Percentiles rank a stretch among this genome's conserved stretches.
Conservation (phyloP, 2,888 invertebrate species). For the Agrotis exclamationis region DNA sequence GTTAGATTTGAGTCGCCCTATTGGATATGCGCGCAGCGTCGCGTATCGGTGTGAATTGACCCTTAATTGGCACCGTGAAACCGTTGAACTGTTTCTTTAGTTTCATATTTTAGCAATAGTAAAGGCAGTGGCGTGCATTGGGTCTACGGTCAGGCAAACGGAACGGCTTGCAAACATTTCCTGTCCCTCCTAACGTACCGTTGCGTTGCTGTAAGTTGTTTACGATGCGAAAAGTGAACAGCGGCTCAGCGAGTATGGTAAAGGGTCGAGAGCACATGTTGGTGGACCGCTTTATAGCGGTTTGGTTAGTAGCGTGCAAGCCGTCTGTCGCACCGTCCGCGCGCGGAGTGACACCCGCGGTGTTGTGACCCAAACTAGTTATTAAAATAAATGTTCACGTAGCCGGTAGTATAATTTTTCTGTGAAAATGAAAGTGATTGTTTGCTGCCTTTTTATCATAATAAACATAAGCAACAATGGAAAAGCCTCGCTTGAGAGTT, state of each 20-base stretch:
- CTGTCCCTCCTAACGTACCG: constrained; percentile 44
- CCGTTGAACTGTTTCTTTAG: constrained; percentile 19
- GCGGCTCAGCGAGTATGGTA: constrained; percentile 41
- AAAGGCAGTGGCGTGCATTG: constrained; percentile 17
- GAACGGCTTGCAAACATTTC: constrained; percentile 54
- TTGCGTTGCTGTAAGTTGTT: constrained; percentile 8
- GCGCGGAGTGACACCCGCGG: constrained; percentile 26
- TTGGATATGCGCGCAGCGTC: no score
- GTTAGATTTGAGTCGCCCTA: no score
- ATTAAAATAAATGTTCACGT: constrained; percentile 22
- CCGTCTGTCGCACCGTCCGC: constrained; percentile 43
- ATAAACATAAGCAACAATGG: constrained; percentile 84
- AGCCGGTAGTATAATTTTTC: constrained; percentile 12
- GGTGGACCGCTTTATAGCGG: constrained; percentile 43
- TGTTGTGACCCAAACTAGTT: constrained; percentile 47
- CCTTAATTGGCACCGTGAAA: constrained; percentile 10
- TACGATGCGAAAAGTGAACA: constrained; percentile 31
- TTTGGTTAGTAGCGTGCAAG: constrained; percentile 59
- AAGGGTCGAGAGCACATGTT: constrained; percentile 59
- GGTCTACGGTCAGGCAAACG: constrained; percentile 39
- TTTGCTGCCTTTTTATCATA: constrained; percentile 81
- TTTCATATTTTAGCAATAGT: constrained; percentile 52
- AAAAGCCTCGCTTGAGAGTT: constrained; percentile 86
- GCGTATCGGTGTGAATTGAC: no score
- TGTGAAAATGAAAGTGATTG: constrained; percentile 80